These are phyloP conservation scores for Scytalopus superciliaris DNA, from an alignment of 2,113 vertebrate genomes.

Conservation along the genomic window DNA sequence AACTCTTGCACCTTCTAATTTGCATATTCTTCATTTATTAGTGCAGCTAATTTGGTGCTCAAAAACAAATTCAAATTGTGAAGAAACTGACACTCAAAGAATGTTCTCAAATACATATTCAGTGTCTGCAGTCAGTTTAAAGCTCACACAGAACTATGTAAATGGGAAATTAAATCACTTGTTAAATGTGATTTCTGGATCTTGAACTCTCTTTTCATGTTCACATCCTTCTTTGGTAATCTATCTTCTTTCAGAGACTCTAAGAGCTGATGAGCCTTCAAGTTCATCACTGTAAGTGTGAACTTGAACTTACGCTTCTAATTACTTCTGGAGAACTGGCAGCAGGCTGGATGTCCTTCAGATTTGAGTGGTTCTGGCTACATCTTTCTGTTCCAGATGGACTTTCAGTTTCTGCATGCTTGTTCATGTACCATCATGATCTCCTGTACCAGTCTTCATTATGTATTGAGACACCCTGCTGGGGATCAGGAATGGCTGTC, in stretches of 20 bases:
- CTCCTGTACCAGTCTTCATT: background rate
- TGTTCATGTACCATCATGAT: background rate
- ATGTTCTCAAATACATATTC: background rate
- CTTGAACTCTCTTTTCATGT: background rate
- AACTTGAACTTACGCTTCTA: background rate
- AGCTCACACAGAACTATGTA: background rate
- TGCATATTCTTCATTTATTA: background rate
- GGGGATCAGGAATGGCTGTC: background rate
- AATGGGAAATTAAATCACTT: background rate
- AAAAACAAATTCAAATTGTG: background rate
- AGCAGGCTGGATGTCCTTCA: background rate
- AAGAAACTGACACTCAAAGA: background rate
- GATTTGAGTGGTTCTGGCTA: background rate
- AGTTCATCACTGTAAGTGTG: background rate
- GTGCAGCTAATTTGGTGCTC: background rate
- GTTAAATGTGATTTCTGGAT: background rate
- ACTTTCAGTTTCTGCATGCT: background rate
- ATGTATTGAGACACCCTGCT: background rate
- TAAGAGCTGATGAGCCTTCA: background rate
- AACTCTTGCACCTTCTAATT: background rate
- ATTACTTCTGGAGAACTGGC: background rate
- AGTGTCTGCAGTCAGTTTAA: background rate
- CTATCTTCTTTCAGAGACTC: background rate
- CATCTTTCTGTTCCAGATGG: background rate
- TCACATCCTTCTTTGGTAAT: background rate